Evolutionary conservation across 2,797 vertebrate genomes (phyloP), one percentile per base, ranked within the genome.

Genomic region (Apogon hyalosoma): DNA sequence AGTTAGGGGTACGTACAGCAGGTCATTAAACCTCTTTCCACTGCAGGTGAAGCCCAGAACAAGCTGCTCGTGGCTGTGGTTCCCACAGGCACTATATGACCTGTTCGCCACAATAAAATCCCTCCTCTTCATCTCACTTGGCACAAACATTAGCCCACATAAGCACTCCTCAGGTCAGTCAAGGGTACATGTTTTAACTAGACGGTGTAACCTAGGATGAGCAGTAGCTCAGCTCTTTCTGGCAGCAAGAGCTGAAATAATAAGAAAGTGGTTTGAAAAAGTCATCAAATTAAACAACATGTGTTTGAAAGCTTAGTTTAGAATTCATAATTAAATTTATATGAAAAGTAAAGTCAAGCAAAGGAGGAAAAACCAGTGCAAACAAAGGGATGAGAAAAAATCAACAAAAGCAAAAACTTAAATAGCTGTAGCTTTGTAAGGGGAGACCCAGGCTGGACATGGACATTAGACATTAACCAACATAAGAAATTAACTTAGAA

Each of bases 1-100:
- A 77, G 38, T 52, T 31, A 76, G 41, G 58, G 79, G 78, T 80
- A 64, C 56, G 63, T 49, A 61, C 45, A 67, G 60, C 48, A 55
- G 69, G 51, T 76, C 80, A 68, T 88, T 88, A 87, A 77, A 77
- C 46, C 47, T 60, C 56, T 56, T 54, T 68, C 31, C 31, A 58
- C 36, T 49, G 16, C 21, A 21, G 56, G 51, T 41, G 52, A 77
- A 51, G 14, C 61, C 45, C 1, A 19, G 38, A 63, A 67, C 54
- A 6, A 8, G 13, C 31, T 71, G 65, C 31, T 16, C 28, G 40
- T 77, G 63, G 53, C 46, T 66, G 19, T 51, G 55, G 41, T 43
- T 46, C 61, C 21, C 55, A 48, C 15, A 2, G 49, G 40, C n/a
- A 18, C 38, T 59, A 42, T 2, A 15, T 66, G 68, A 87, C 73